phyloP scores from a whole-genome alignment of 2,113 vertebrate species.

The Eudyptes chrysolophus region DNA sequence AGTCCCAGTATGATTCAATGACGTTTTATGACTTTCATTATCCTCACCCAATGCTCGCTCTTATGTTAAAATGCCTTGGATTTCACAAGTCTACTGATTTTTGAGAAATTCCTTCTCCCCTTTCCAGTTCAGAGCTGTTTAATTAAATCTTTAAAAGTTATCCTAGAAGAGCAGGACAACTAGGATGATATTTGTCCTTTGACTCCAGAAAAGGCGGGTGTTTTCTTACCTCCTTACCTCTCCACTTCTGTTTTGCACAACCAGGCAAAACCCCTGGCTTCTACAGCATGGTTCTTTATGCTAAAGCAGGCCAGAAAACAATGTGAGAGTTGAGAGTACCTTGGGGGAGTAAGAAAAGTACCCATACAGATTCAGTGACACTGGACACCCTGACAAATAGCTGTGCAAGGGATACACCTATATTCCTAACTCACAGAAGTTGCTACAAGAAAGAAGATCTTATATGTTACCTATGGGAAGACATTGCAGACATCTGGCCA shows the following conservation, averaged over 20 bases:
- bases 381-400: background rate
- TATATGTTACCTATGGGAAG: accelerated
- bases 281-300: background rate
- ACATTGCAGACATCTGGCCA: background rate
- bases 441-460: background rate
- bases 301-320: background rate
- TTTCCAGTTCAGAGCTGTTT: background rate
- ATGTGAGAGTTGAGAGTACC: background rate
- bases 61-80: background rate
- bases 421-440: background rate
- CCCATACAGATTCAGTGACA: background rate
- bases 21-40: background rate
- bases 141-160: background rate
- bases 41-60: background rate
- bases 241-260: background rate
- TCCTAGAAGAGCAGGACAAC: background rate
- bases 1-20: background rate
- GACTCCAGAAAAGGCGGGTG: background rate
- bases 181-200: background rate
- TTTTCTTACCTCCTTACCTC: background rate
- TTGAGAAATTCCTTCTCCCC: background rate
- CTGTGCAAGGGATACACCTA: background rate
- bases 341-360: background rate
- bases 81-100: background rate
- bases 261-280: background rate